Percentiles rank a stretch among this genome's conserved stretches.
Evolutionary conservation across 2,888 invertebrate genomes (phyloP).

Genomic region (Panzeria rudis): DNA sequence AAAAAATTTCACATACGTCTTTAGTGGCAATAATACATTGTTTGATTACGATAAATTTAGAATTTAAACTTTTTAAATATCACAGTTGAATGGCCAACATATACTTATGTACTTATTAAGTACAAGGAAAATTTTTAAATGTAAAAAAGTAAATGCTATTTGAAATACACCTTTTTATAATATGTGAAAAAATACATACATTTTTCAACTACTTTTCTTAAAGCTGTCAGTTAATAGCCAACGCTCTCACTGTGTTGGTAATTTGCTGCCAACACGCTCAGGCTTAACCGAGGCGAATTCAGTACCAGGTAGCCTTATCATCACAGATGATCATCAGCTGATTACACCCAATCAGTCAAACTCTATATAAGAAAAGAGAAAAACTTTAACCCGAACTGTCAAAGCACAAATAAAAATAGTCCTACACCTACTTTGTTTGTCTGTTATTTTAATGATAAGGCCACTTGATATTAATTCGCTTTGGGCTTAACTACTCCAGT

Average conservation of each 20-base stretch:
- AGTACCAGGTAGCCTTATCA: too few species aligned
- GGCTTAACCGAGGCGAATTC: too few species aligned
- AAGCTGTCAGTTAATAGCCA: background rate
- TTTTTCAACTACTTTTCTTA: background rate
- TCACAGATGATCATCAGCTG: too few species aligned
- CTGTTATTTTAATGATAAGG: too few species aligned
- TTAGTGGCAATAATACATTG: slow-evolving; percentile 9
- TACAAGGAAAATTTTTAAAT: background rate
- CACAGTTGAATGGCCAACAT: slow-evolving; percentile 64
- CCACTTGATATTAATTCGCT: too few species aligned
- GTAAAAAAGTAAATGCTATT: background rate
- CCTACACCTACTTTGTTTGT: too few species aligned
- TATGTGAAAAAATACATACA: background rate
- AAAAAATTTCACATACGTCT: slow-evolving; percentile 29
- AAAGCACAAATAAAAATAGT: too few species aligned
- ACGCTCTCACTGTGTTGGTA: background rate
- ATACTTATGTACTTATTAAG: background rate
- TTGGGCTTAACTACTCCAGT: background rate
- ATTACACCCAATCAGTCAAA: too few species aligned
- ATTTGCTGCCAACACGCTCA: background rate
- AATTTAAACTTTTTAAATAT: slow-evolving; percentile 58
- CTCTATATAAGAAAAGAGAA: too few species aligned
- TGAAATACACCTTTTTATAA: background rate
- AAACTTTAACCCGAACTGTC: too few species aligned
- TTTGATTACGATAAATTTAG: slow-evolving; percentile 24